phyloP scores from a whole-genome alignment of 2,113 vertebrate species.

The Papio anubis region DNA sequence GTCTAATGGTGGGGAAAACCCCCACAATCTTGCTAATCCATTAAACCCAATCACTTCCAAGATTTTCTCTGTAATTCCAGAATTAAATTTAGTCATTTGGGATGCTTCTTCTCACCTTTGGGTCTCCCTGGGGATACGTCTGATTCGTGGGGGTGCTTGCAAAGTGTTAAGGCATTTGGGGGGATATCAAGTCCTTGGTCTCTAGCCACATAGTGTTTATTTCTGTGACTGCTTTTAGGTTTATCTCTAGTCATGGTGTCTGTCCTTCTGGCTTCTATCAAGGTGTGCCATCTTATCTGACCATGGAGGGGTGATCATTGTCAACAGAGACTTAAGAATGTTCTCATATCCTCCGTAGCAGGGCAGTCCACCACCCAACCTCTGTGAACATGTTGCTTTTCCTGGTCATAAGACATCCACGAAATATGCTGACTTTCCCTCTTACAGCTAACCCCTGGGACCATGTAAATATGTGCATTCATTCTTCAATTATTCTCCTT shows the following conservation, averaged over 20 bases:
- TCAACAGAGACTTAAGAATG: background rate
- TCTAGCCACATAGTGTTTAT: background rate
- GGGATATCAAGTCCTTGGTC: background rate
- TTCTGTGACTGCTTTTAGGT: background rate
- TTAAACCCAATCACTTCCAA: background rate
- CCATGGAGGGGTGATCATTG: background rate
- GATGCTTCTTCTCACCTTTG: background rate
- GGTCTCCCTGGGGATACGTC: background rate
- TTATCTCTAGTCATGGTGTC: background rate
- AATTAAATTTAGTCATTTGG: background rate
- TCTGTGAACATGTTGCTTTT: background rate
- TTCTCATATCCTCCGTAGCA: background rate
- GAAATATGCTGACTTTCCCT: background rate
- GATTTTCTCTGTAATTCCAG: background rate
- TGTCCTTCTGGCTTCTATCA: background rate
- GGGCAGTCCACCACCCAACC: background rate
- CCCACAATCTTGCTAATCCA: background rate
- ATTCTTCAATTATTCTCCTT: background rate
- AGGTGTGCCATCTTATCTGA: background rate
- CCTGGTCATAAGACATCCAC: background rate
- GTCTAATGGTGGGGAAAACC: background rate
- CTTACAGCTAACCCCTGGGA: background rate
- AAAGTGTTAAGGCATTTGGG: background rate
- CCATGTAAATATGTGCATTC: background rate
- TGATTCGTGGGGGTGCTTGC: background rate